Conservation (phyloP, 2,113 vertebrate genomes). For the Puffinus mauretanicus region DNA sequence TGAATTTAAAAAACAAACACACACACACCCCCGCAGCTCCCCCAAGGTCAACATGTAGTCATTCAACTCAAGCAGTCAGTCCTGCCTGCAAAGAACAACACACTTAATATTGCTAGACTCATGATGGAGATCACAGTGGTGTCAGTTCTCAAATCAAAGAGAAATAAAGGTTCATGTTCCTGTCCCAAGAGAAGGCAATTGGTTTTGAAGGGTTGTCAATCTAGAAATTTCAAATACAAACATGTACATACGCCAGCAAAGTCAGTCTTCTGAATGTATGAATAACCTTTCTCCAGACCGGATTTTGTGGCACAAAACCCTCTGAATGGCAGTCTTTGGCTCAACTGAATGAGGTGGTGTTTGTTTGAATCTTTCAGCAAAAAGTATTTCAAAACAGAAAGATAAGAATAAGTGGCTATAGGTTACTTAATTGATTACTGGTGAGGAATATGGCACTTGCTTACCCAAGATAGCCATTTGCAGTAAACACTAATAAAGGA, state of each 20-base stretch:
- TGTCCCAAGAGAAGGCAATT: not conserved
- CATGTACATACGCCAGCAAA: not conserved
- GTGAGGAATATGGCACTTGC: not conserved
- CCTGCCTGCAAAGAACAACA: not conserved
- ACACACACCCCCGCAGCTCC: not conserved
- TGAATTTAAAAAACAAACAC: not conserved
- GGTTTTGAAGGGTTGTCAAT: slow-evolving; percentile 2
- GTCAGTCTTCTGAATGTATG: not conserved
- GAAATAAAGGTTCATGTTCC: slow-evolving; percentile 9
- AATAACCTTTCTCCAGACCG: not conserved
- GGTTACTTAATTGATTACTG: not conserved
- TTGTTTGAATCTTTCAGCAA: not conserved
- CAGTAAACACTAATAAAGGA: not conserved
- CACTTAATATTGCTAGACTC: not conserved
- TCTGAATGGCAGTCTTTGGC: not conserved
- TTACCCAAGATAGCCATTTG: not conserved
- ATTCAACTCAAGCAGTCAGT: not conserved
- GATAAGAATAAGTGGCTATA: not conserved
- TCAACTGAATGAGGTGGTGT: not conserved
- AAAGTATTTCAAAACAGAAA: not conserved
- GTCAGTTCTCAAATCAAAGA: slow-evolving; percentile 21
- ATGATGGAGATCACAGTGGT: not conserved
- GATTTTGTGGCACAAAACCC: not conserved
- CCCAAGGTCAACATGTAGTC: not conserved
- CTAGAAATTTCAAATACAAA: not conserved